These are phyloP conservation scores for Gerris buenoi DNA, from an alignment of 1,140 invertebrate species.

Conservation along the genomic window DNA sequence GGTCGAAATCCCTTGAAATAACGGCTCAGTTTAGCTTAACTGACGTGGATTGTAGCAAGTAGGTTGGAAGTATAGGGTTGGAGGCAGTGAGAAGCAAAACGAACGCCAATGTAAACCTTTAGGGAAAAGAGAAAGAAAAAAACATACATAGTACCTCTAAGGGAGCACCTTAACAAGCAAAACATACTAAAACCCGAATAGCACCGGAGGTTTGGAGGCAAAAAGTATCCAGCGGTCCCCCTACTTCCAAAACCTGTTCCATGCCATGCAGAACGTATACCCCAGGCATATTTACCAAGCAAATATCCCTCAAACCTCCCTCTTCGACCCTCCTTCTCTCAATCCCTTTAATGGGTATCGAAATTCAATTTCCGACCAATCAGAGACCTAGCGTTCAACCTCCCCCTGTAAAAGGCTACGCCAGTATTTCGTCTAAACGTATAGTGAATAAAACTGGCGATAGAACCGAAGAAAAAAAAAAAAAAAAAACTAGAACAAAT, in stretches of 20 bases:
- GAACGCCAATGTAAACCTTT: too few species aligned
- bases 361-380: slow-evolving; percentile 4
- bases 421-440: too few species aligned
- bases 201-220: not conserved
- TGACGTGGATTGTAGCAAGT: too few species aligned
- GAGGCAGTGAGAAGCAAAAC: not conserved
- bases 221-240: not conserved
- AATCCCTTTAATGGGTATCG: not conserved
- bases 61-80: not conserved
- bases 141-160: too few species aligned
- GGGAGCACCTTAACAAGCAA: not conserved
- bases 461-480: too few species aligned
- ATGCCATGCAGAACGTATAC: not conserved
- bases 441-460: too few species aligned
- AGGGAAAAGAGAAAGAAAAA: not conserved
- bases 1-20: not conserved
- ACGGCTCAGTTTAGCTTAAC: not conserved
- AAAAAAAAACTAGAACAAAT: too few species aligned
- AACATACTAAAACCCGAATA: not conserved
- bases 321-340: not conserved
- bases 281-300: not conserved
- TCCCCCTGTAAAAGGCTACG: too few species aligned
- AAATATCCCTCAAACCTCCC: not conserved
- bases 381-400: not conserved
- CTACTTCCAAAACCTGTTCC: too few species aligned